A percentile compares a stretch with the other conserved stretches of the same genome.
Conservation (phyloP, 2,888 invertebrate genomes). For the Pardosa pseudoannulata region DNA sequence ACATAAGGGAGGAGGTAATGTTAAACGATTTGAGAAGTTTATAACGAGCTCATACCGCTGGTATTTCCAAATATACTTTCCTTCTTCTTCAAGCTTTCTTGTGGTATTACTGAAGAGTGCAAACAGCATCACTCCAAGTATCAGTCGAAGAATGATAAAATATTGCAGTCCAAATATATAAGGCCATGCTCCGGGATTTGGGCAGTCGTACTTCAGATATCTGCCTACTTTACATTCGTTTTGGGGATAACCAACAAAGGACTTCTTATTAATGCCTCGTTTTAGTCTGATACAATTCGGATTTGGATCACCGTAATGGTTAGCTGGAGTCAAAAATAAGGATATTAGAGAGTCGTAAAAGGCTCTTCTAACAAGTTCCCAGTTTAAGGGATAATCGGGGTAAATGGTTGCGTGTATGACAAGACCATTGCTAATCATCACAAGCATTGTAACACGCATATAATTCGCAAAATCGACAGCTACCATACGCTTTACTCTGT, state of each 20-base stretch:
- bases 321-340: constrained; percentile 78
- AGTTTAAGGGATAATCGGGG: constrained; percentile 77
- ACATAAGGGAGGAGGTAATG: constrained; percentile 77
- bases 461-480: constrained; percentile 76
- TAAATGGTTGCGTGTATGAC: constrained; percentile 78
- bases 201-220: constrained; percentile 63
- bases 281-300: constrained; percentile 16
- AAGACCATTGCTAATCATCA: constrained; percentile 77
- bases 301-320: constrained; percentile 48
- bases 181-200: constrained; percentile 73
- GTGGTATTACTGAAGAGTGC: constrained; percentile 76
- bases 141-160: constrained; percentile 76
- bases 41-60: constrained; percentile 77
- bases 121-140: constrained; percentile 77
- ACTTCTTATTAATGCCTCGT: constrained; percentile 16
- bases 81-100: constrained; percentile 73
- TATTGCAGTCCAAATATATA: constrained; percentile 75
- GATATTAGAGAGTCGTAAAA: constrained; percentile 78
- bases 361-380: constrained; percentile 76
- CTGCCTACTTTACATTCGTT: constrained; percentile 42
- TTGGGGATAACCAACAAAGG: constrained; percentile 33
- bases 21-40: constrained; percentile 76
- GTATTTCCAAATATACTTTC: constrained; percentile 77
- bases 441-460: constrained; percentile 77
- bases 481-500: constrained; percentile 78